A percentile compares a stretch with the other conserved stretches of the same genome.
Conservation (phyloP, 2,797 vertebrate genomes). For the Antrozous pallidus region DNA sequence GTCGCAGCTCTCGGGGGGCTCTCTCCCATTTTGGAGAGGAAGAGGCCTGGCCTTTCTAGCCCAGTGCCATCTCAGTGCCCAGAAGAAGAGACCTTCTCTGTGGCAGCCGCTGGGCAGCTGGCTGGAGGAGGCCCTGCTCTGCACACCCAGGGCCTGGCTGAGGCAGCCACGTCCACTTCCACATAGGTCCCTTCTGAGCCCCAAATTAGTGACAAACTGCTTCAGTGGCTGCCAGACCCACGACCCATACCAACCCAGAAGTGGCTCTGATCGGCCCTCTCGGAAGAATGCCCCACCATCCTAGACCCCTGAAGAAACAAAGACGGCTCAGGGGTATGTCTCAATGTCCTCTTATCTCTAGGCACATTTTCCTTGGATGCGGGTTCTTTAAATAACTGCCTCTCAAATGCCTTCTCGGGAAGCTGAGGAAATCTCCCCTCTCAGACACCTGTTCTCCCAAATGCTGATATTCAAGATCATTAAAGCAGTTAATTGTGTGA, state of each 20-base stretch:
- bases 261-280: neutral
- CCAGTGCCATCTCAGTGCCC: rapidly evolving
- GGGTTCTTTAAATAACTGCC: neutral
- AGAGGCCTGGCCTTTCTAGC: rapidly evolving
- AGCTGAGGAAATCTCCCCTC: neutral
- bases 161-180: neutral
- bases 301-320: neutral
- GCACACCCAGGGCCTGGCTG: rapidly evolving
- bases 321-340: neutral
- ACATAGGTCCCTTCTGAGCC: neutral
- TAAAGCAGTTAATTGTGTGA: neutral
- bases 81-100: rapidly evolving
- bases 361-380: neutral
- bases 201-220: neutral
- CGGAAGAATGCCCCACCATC: neutral
- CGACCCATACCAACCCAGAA: neutral
- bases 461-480: neutral
- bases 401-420: neutral
- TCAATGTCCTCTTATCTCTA: neutral
- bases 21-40: neutral
- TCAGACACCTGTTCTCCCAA: neutral
- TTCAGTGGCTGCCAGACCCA: neutral
- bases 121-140: neutral
- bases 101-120: neutral
- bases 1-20: neutral